phyloP scores from a whole-genome alignment of 2,797 vertebrate genomes.

The Acrossocheilus wenchowensis region DNA sequence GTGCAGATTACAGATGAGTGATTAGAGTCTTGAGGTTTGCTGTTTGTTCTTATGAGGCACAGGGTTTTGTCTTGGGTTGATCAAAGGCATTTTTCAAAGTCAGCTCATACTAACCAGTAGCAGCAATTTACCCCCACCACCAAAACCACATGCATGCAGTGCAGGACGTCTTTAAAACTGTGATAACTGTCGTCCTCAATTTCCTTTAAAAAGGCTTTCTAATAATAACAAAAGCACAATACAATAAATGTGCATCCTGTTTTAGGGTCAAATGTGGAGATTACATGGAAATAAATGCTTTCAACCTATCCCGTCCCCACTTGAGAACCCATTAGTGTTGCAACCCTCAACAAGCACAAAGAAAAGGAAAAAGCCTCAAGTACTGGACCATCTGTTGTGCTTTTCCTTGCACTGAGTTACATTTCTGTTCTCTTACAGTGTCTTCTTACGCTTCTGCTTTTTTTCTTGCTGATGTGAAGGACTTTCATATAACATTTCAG shows the following conservation, averaged over 20 bases:
- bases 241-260: conserved; percentile 45
- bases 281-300: conserved; percentile 30
- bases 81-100: conserved; percentile 47
- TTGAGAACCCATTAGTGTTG: conserved; percentile 50
- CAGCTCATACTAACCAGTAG: conserved; percentile 34
- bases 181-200: background rate
- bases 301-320: conserved; percentile 39
- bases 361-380: conserved; percentile 9
- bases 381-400: conserved; percentile 38
- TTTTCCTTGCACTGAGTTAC: conserved; percentile 12
- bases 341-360: conserved; percentile 26
- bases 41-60: conserved; percentile 42
- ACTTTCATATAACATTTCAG: conserved; percentile 5
- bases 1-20: conserved; percentile 44
- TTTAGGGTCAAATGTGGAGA: conserved; percentile 36
- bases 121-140: background rate
- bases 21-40: conserved; percentile 16
- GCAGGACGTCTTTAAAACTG: background rate
- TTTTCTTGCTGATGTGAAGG: conserved; percentile 13
- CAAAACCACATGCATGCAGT: background rate
- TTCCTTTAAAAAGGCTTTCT: background rate
- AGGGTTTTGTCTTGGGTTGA: conserved; percentile 21
- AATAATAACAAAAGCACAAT: conserved; percentile 6
- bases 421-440: background rate
- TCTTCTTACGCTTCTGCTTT: background rate